These are phyloP conservation scores for Cryptus viduatorius DNA, from an alignment of 2,888 invertebrate species.

Conservation along the genomic window DNA sequence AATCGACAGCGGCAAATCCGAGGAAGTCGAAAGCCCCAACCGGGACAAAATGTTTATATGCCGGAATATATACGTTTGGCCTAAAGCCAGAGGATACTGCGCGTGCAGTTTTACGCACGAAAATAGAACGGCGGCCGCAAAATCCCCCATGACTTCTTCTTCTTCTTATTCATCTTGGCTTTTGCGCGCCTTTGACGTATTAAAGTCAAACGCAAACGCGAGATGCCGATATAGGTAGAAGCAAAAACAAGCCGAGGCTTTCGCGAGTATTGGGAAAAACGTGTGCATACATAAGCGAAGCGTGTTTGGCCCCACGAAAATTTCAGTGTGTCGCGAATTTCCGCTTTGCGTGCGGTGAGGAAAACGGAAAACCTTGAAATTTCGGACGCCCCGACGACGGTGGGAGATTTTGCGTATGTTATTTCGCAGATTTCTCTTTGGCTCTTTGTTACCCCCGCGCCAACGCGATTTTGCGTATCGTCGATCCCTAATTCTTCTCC, in stretches of 20 bases:
- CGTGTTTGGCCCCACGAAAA: not conserved
- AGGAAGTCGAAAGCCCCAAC: slow-evolving; percentile 72
- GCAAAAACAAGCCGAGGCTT: not conserved
- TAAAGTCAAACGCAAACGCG: slow-evolving; percentile 62
- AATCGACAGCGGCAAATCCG: slow-evolving; percentile 14
- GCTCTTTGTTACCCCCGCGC: slow-evolving; percentile 51
- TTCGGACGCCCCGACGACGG: slow-evolving; percentile 41
- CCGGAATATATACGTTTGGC: slow-evolving; percentile 77
- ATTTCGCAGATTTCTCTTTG: slow-evolving; percentile 43
- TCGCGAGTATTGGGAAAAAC: not conserved
- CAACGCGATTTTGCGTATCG: slow-evolving; percentile 57
- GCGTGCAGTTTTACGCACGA: slow-evolving; percentile 80
- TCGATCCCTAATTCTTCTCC: slow-evolving; percentile 4
- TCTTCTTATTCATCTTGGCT: slow-evolving; percentile 73
- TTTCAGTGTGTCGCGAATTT: slow-evolving; percentile 65
- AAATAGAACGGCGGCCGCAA: slow-evolving; percentile 81
- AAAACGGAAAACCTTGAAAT: slow-evolving; percentile 69
- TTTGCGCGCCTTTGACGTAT: slow-evolving; percentile 63
- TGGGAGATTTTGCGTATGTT: slow-evolving; percentile 55
- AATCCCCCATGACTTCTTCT: slow-evolving; percentile 83
- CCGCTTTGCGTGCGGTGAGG: slow-evolving; percentile 54
- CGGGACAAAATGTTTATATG: slow-evolving; percentile 80
- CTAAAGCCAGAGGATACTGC: slow-evolving; percentile 83
- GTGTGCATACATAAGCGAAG: not conserved
- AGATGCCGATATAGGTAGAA: slow-evolving; percentile 42